Base-by-base conservation (phyloP, 2,888 invertebrate species). In the Cheilosia pagana region DNA sequence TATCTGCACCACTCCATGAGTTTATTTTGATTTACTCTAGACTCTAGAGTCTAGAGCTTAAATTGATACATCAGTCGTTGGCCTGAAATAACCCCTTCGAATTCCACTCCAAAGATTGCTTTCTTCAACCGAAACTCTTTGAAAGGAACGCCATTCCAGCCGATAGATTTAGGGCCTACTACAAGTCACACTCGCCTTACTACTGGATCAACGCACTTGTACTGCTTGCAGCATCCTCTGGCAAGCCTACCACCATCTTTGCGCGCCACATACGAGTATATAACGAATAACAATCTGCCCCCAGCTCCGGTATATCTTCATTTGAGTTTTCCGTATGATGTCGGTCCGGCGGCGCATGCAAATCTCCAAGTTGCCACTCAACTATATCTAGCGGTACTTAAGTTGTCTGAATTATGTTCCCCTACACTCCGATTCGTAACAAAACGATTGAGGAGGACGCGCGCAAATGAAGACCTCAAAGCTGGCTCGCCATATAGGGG, bases 331-430 rank as follows among this genome's bases (percentile, higher is more conserved):
- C 68, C 71, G 74, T 78, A 70, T 12, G 68, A 53, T 79, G 53
- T 41, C 50, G 19, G 55, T 59, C 43, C 25, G 43, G 6, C 16
- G 43, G 43, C 1, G 71, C 62, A 81, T 71, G 85, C 81, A 85
- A 85, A 85, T 81, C 75, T 81, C 50, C 65, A 50, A 67, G 65
- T 75, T 70, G 67, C 50, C 72, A 65, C 52, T 78, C 60, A 74
- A 63, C 72, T 70, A 52, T 67, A 52, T 72, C 70, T 85, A 85
- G 81, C 85, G 75, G 85, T 85, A 81, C 85, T 75, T 81, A 71
- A 81, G 75, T 65, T 65, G 79, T 71, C 75, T 70, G 41, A 72
- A 25, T 71, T 77, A 71, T 71, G 50, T 55, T 74, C 55, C 78
- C 67, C 78, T 72, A 71, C 72, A 83, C 57, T 78, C 62, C 55